A percentile compares a stretch with the other conserved stretches of the same genome.
phyloP scores from a whole-genome alignment of 2,113 vertebrate species.

The Amblyopsis rosae region DNA sequence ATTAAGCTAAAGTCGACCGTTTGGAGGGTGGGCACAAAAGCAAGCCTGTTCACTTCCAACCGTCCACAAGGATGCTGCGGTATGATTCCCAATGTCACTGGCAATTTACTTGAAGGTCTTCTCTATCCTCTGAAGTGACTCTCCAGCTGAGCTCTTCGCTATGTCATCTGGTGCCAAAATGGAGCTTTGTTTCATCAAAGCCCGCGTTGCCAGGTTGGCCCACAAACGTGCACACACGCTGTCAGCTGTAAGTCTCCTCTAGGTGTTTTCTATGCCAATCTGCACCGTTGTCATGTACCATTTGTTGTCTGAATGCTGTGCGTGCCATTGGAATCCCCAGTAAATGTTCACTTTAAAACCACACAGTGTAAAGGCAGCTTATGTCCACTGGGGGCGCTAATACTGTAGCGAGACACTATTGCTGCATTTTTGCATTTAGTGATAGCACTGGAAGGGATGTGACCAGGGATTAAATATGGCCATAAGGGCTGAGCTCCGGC shows the following conservation, averaged over 20 bases:
- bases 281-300: too few relatives aligned
- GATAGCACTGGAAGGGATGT: too few relatives aligned
- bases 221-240: slow-evolving; percentile 5
- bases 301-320: neutral
- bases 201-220: too few relatives aligned
- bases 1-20: slow-evolving; percentile 60
- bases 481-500: too few relatives aligned
- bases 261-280: neutral
- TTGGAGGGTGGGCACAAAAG: slow-evolving; percentile 30
- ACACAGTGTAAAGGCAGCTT: neutral
- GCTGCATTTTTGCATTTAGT: too few relatives aligned
- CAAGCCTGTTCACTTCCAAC: slow-evolving; percentile 22
- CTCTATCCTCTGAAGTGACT: slow-evolving; percentile 35
- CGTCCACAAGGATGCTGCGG: slow-evolving; percentile 42
- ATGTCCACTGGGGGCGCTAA: too few relatives aligned
- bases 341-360: neutral
- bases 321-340: neutral
- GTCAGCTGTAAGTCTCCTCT: slow-evolving; percentile 6
- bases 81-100: slow-evolving; percentile 46
- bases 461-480: too few relatives aligned
- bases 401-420: too few relatives aligned
- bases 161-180: slow-evolving; percentile 15
- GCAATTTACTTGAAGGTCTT: slow-evolving; percentile 50
- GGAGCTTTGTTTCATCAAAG: neutral
- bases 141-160: slow-evolving; percentile 31